A percentile compares a stretch with the other conserved stretches of the same genome.
Evolutionary conservation across 35 echinoderm and acorn worm genomes (phyloP).

Genomic region (Apostichopus parvimensis): DNA sequence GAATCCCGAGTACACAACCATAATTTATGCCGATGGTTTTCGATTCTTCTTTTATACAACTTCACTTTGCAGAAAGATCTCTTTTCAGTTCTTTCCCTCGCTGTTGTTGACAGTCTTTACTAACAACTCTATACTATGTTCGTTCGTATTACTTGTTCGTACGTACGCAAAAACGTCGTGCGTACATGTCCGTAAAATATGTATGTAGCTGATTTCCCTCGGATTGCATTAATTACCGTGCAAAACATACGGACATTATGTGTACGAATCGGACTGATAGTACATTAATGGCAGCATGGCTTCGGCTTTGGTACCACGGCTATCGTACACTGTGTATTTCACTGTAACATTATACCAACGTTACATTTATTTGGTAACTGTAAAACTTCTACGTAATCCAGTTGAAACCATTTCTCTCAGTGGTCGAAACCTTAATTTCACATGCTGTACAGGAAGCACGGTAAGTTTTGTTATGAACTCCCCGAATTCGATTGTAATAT

Average conservation of each 20-base stretch:
- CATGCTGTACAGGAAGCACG: too few relatives aligned
- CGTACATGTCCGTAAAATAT: not conserved
- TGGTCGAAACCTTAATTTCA: conserved; percentile 12
- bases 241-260: conserved; percentile 40
- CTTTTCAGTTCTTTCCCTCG: not conserved
- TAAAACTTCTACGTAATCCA: conserved; percentile 30
- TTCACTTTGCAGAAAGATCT: not conserved
- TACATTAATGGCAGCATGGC: not conserved
- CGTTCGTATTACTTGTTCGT: not conserved
- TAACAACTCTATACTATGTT: not conserved
- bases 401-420: conserved; percentile 9
- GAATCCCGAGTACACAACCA: not conserved
- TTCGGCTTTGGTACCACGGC: not conserved
- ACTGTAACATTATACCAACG: conserved; percentile 12
- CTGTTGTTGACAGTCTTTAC: not conserved
- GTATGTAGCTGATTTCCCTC: conserved; percentile 2
- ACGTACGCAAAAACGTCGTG: not conserved
- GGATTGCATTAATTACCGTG: conserved; percentile 34
- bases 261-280: not conserved
- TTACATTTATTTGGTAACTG: conserved; percentile 38
- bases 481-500: not conserved
- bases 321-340: not conserved
- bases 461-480: too few relatives aligned
- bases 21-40: not conserved
- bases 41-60: not conserved